Conservation (phyloP, 2,113 vertebrate species). For the Eclectus roratus region DNA sequence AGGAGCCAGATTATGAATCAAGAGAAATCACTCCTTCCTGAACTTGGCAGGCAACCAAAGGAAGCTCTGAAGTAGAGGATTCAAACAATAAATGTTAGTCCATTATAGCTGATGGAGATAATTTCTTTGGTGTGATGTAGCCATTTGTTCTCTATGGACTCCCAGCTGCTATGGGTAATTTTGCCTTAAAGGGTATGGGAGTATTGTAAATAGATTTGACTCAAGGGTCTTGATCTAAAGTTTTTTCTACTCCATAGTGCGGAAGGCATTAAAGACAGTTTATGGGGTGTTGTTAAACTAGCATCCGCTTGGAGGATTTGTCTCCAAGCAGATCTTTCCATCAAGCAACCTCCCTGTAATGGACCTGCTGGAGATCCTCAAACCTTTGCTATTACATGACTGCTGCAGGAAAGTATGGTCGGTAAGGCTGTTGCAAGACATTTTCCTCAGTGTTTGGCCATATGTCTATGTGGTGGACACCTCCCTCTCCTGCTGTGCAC, state of each 20-base stretch:
- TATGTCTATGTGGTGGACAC: neutral
- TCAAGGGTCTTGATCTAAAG: neutral
- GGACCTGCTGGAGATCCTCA: neutral
- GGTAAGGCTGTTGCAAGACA: neutral
- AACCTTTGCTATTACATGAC: neutral
- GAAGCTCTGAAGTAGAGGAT: neutral
- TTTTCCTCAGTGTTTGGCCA: neutral
- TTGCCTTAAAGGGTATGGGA: neutral
- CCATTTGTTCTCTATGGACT: neutral
- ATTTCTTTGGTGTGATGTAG: neutral
- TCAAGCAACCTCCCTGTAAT: neutral
- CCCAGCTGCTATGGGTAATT: neutral
- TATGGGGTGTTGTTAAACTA: neutral
- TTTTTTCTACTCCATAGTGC: neutral
- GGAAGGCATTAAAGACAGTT: neutral
- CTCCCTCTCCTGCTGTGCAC: neutral
- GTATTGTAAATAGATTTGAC: neutral
- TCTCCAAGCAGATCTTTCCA: neutral
- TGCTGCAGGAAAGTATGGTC: neutral
- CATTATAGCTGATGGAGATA: neutral
- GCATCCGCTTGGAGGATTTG: neutral
- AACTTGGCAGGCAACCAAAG: neutral
- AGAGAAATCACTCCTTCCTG: neutral
- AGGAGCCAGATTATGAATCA: neutral
- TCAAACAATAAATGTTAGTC: neutral